A percentile compares a stretch with the other conserved stretches of the same genome.
Evolutionary conservation across 2,113 vertebrate genomes (phyloP).

Genomic region (Scomber japonicus): DNA sequence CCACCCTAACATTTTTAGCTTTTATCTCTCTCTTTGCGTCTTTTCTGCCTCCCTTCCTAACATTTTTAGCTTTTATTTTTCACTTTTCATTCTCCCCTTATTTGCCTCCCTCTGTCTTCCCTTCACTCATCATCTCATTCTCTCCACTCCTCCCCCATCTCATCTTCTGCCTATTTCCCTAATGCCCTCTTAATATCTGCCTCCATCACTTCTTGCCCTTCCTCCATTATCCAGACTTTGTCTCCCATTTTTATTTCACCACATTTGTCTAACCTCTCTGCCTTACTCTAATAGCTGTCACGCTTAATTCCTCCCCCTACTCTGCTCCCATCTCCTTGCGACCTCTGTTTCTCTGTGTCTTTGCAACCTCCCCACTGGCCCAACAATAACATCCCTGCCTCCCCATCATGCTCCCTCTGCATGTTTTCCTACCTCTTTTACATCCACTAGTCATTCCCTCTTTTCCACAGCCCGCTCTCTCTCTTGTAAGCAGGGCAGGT

Average conservation of each 20-base stretch:
- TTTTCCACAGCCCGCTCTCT: slow-evolving; percentile 19
- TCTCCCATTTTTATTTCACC: slow-evolving; percentile 45
- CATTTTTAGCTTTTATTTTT: slow-evolving; percentile 26
- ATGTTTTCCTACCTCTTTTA: slow-evolving; percentile 38
- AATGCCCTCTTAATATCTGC: slow-evolving; percentile 61
- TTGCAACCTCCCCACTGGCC: neutral
- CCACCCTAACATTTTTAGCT: slow-evolving; percentile 17
- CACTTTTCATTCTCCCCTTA: slow-evolving; percentile 22
- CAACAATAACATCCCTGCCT: slow-evolving; percentile 40
- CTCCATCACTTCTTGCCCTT: slow-evolving; percentile 35
- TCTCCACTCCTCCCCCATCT: slow-evolving; percentile 34
- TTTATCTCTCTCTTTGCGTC: slow-evolving; percentile 29
- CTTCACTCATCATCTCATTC: slow-evolving; percentile 37
- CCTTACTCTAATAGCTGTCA: slow-evolving; percentile 47
- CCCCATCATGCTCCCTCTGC: slow-evolving; percentile 24
- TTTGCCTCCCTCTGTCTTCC: slow-evolving; percentile 28
- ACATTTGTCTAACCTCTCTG: slow-evolving; percentile 33
- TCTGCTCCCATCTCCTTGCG: slow-evolving; percentile 29
- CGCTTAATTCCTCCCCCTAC: slow-evolving; percentile 28
- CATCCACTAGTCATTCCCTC: slow-evolving; percentile 31
- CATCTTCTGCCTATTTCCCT: slow-evolving; percentile 58
- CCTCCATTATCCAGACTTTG: slow-evolving; percentile 43
- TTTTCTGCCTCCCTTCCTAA: slow-evolving; percentile 35
- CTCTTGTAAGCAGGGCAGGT: slow-evolving; percentile 62
- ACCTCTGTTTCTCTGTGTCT: slow-evolving; percentile 28